Evolutionary conservation across 2,797 vertebrate genomes (phyloP).

Genomic region (Alcedo quadribrachys): DNA sequence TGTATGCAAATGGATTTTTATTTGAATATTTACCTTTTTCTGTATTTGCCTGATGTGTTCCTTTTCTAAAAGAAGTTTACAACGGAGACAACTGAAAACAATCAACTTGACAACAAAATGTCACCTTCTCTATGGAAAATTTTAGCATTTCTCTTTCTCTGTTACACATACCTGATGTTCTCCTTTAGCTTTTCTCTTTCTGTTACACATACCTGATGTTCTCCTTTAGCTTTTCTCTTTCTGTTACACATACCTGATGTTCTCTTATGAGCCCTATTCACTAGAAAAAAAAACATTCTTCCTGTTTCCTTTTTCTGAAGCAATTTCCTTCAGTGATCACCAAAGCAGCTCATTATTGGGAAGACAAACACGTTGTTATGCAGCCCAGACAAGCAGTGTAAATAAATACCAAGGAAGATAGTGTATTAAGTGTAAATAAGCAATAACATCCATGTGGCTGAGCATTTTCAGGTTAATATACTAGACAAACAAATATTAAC

Average conservation of each 20-base stretch:
- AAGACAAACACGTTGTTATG: neutral
- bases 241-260: neutral
- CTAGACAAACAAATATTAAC: constrained; percentile 5
- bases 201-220: neutral
- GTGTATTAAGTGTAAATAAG: constrained; percentile 5
- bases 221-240: neutral
- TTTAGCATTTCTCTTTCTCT: neutral
- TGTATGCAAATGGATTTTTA: neutral
- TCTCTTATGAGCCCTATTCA: neutral
- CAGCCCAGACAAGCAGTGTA: neutral
- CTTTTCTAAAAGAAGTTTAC: neutral
- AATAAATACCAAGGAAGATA: constrained; percentile 4
- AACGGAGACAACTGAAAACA: neutral
- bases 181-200: neutral
- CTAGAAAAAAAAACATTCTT: neutral
- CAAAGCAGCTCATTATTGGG: neutral
- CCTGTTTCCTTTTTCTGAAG: neutral
- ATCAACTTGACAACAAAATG: constrained; percentile 22
- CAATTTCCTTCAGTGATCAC: neutral
- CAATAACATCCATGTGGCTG: neutral
- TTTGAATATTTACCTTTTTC: neutral
- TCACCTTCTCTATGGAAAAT: neutral
- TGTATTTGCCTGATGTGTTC: neutral
- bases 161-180: neutral
- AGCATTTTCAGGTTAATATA: neutral